Evolutionary conservation across 2,888 invertebrate species (phyloP).

Genomic region (Caenorhabditis becei): DNA sequence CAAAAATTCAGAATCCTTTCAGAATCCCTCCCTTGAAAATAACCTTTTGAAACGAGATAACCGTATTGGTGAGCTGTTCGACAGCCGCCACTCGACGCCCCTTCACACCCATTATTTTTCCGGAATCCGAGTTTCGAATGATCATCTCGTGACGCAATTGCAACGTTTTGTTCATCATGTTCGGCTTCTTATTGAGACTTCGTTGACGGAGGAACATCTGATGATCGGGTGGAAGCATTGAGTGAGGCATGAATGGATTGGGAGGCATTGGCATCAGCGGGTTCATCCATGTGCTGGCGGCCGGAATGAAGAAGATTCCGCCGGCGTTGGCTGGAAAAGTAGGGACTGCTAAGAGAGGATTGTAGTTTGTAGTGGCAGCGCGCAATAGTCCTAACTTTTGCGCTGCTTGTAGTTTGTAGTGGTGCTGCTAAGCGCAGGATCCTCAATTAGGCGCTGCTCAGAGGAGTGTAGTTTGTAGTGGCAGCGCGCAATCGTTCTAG

Average conservation of each 20-base stretch:
- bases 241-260: constrained; percentile 67
- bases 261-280: constrained; percentile 68
- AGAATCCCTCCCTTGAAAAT: too few species aligned
- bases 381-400: neutral
- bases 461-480: constrained; percentile 13
- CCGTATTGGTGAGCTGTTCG: constrained; percentile 97
- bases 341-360: neutral
- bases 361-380: constrained; percentile 17
- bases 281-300: constrained; percentile 69
- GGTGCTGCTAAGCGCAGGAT: too few species aligned
- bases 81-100: constrained; percentile 98
- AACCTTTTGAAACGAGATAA: constrained; percentile 95
- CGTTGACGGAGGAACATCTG: constrained; percentile 67
- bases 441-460: too few species aligned
- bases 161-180: constrained; percentile 63
- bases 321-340: constrained; percentile 51
- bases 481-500: neutral
- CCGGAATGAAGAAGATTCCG: constrained; percentile 75
- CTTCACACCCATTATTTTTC: constrained; percentile 88
- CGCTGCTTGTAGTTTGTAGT: neutral
- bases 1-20: too few species aligned
- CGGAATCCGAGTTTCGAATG: constrained; percentile 94
- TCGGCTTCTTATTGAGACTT: constrained; percentile 62
- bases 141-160: constrained; percentile 96
- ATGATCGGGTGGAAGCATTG: constrained; percentile 62